phyloP scores from a whole-genome alignment of 2,113 vertebrate genomes.

The Shinisaurus crocodilurus region DNA sequence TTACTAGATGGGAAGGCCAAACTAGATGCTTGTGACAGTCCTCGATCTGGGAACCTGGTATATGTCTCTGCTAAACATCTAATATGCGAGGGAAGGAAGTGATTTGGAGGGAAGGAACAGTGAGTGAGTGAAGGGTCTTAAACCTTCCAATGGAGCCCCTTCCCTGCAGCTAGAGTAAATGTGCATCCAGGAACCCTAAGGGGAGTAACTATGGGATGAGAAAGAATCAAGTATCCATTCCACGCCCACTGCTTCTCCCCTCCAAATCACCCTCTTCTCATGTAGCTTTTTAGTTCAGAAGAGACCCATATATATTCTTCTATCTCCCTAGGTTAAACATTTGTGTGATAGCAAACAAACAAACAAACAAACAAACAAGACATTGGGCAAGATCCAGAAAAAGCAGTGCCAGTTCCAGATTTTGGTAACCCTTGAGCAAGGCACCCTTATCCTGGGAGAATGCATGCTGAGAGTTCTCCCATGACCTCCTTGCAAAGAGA shows the following conservation, averaged over 20 bases:
- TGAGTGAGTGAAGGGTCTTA: neutral
- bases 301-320: neutral
- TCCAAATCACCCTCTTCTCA: neutral
- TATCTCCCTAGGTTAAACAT: neutral
- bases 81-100: neutral
- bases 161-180: neutral
- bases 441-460: neutral
- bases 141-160: neutral
- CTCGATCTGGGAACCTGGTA: neutral
- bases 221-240: neutral
- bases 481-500: neutral
- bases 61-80: neutral
- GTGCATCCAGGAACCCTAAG: too few species aligned
- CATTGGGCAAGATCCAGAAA: neutral
- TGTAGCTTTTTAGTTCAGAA: neutral
- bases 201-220: neutral
- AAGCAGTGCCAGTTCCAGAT: neutral
- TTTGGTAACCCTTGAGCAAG: neutral
- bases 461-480: neutral
- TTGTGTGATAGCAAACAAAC: too few species aligned
- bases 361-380: neutral
- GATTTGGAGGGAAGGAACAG: neutral
- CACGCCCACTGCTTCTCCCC: neutral
- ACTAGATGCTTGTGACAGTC: neutral
- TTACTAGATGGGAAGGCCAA: neutral